These are phyloP conservation scores for Nymphalis io DNA, from an alignment of 1,140 invertebrate species.

Conservation along the genomic window DNA sequence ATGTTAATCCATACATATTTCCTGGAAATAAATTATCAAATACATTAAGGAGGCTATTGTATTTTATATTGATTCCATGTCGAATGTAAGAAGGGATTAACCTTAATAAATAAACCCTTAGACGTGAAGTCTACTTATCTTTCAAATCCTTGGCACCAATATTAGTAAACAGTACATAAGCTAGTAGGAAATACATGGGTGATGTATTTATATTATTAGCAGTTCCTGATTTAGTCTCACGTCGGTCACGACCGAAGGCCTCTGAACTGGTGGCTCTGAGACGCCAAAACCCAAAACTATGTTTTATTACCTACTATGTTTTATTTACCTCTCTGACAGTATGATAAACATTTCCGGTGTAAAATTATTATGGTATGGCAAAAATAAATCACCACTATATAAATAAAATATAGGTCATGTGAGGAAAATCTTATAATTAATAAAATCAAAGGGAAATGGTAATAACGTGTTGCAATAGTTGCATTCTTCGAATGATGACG, in stretches of 20 bases:
- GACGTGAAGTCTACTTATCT: conserved; percentile 7
- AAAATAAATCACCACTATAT: not conserved
- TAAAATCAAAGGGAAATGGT: not conserved
- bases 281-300: too few relatives aligned
- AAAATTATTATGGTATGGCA: too few relatives aligned
- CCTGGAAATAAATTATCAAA: not conserved
- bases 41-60: too few relatives aligned
- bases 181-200: not conserved
- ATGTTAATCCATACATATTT: too few relatives aligned
- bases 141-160: conserved; percentile 19
- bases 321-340: too few relatives aligned
- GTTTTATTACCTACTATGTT: too few relatives aligned
- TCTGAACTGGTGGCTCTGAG: too few relatives aligned
- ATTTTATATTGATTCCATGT: conserved; percentile 17
- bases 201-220: not conserved
- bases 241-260: too few relatives aligned
- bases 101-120: conserved; percentile 25
- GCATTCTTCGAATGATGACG: conserved; percentile 2
- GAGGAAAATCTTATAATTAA: not conserved
- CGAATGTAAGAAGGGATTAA: conserved; percentile 27
- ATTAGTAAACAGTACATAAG: not conserved
- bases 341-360: too few relatives aligned
- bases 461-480: not conserved
- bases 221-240: too few relatives aligned
- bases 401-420: not conserved